Evolutionary conservation across 2,888 invertebrate genomes (phyloP).

Genomic region (Blera fallax): DNA sequence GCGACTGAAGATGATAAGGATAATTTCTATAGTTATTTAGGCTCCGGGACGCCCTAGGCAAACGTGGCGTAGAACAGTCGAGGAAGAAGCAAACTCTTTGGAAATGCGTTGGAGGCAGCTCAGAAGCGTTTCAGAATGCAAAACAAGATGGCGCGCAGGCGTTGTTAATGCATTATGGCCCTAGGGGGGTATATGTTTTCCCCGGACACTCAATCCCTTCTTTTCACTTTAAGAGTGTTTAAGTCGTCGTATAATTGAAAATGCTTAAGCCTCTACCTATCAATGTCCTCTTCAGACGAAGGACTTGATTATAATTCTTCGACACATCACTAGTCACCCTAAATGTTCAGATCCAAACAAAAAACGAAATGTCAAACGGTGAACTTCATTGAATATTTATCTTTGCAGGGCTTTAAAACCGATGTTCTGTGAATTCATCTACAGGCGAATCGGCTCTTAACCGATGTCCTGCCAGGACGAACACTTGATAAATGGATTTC

Average conservation of each 20-base stretch:
- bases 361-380: background rate
- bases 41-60: too few relatives aligned
- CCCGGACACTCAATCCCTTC: too few relatives aligned
- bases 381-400: constrained; percentile 33
- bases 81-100: too few relatives aligned
- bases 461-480: constrained; percentile 43
- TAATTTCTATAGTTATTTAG: too few relatives aligned
- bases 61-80: too few relatives aligned
- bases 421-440: constrained; percentile 18
- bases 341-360: background rate
- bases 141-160: too few relatives aligned
- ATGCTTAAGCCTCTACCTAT: background rate
- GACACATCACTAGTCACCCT: background rate
- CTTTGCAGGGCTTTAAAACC: constrained; percentile 17
- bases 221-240: too few relatives aligned
- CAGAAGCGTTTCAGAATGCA: too few relatives aligned
- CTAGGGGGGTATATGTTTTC: too few relatives aligned
- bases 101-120: too few relatives aligned
- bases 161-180: too few relatives aligned
- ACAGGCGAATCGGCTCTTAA: constrained; percentile 21
- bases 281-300: background rate
- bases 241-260: background rate
- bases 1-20: too few relatives aligned
- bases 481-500: constrained; percentile 63
- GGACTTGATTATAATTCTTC: background rate